Conservation (phyloP, 2,888 invertebrate species). For the Gandaritis pyraliata region DNA sequence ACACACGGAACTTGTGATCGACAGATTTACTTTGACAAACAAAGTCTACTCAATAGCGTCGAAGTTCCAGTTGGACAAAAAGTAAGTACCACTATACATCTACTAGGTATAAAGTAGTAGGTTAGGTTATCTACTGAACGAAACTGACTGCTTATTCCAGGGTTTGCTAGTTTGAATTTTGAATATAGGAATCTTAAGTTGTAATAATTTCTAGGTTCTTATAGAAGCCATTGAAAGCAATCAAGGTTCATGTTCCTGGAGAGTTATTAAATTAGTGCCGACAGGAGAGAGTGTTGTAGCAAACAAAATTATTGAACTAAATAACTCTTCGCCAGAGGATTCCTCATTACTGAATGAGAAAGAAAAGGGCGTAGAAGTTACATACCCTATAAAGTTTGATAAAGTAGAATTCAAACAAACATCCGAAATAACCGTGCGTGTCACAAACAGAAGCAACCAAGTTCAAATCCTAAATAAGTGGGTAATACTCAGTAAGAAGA, state of each 20-base stretch:
- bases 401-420: conserved; percentile 68
- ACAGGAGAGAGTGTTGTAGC: conserved; percentile 17
- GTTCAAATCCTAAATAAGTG: conserved; percentile 75
- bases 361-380: conserved; percentile 82
- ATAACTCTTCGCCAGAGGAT: conserved; percentile 57
- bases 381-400: conserved; percentile 76
- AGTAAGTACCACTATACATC: conserved; percentile 56
- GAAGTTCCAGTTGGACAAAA: conserved; percentile 85
- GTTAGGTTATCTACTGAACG: no score
- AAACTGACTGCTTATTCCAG: no score
- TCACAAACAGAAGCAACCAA: conserved; percentile 75
- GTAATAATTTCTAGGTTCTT: conserved; percentile 71
- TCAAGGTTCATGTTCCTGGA: conserved; percentile 84
- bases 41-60: conserved; percentile 80
- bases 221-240: conserved; percentile 90
- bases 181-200: neutral
- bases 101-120: no score
- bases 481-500: conserved; percentile 78
- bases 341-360: conserved; percentile 62
- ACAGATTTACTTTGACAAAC: conserved; percentile 84
- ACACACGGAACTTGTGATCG: conserved; percentile 84
- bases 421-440: conserved; percentile 53
- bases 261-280: conserved; percentile 78
- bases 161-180: no score
- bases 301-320: conserved; percentile 47